Evolutionary conservation across 1,140 invertebrate genomes (phyloP).

Genomic region (Drosophila pruinosa): DNA sequence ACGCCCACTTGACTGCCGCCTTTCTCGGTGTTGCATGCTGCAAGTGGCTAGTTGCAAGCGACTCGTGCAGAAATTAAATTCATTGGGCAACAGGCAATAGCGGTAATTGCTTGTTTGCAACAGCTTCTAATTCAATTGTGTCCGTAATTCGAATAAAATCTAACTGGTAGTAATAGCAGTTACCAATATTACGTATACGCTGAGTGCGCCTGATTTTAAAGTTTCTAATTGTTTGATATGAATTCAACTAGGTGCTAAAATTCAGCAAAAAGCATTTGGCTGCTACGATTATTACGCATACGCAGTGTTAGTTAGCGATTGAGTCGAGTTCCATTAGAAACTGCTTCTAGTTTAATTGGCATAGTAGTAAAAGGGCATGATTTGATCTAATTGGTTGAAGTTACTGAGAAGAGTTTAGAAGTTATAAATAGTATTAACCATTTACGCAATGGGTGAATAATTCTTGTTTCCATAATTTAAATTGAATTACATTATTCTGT

Average conservation of each 20-base stretch:
- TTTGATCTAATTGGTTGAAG: too few species aligned
- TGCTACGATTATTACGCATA: not conserved
- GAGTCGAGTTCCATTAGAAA: not conserved
- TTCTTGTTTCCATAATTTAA: too few species aligned
- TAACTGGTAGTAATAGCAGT: not conserved
- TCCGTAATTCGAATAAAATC: not conserved
- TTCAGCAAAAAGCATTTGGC: too few species aligned
- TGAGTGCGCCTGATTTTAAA: too few species aligned
- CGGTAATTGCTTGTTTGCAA: constrained; percentile 2
- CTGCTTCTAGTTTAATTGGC: not conserved
- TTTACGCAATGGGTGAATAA: too few species aligned
- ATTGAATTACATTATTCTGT: too few species aligned
- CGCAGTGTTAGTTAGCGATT: not conserved
- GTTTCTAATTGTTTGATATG: too few species aligned
- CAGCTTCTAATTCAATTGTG: not conserved
- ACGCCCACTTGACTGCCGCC: not conserved
- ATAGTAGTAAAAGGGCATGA: too few species aligned
- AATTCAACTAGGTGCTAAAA: too few species aligned
- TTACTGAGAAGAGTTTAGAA: too few species aligned
- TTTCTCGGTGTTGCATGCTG: constrained; percentile 4
- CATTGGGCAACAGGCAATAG: not conserved
- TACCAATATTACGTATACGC: not conserved
- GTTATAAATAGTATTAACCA: too few species aligned
- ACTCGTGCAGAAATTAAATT: constrained; percentile 23
- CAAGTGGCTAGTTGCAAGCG: not conserved